Conservation (phyloP, 2,888 invertebrate genomes). For the Eledona agricola region DNA sequence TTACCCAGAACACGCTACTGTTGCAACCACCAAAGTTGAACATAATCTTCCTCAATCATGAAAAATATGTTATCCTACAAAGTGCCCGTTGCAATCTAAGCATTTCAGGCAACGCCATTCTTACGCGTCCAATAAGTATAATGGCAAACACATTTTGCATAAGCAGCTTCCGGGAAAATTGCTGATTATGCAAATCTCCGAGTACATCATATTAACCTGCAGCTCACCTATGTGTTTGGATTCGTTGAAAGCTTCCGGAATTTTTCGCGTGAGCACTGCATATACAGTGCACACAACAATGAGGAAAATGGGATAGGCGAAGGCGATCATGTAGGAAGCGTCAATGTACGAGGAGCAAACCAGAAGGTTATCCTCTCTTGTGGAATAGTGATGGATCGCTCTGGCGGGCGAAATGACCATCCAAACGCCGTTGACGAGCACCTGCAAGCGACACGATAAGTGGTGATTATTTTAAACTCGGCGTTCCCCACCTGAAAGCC, state of each 20-base stretch:
- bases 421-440: conserved; percentile 91
- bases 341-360: conserved; percentile 93
- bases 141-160: too few species aligned
- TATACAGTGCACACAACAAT: conserved; percentile 95
- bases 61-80: too few species aligned
- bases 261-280: conserved; percentile 93
- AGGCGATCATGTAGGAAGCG: conserved; percentile 93
- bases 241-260: conserved; percentile 98
- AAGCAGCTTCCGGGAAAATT: too few species aligned
- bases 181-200: too few species aligned
- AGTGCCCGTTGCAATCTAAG: too few species aligned
- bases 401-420: conserved; percentile 89
- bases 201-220: not conserved
- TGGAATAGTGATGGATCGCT: conserved; percentile 91
- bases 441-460: conserved; percentile 63
- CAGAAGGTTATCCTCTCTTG: conserved; percentile 89
- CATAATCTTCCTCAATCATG: too few species aligned
- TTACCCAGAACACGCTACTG: too few species aligned
- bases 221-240: conserved; percentile 90
- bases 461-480: conserved; percentile 5
- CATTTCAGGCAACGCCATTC: too few species aligned
- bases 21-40: too few species aligned
- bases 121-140: too few species aligned
- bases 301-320: conserved; percentile 90
- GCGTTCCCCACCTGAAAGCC: conserved; percentile 77